Evolutionary conservation across 2,888 invertebrate species (phyloP), one percentile per base, ranked within the genome.

Genomic region (Cantharis lateralis): DNA sequence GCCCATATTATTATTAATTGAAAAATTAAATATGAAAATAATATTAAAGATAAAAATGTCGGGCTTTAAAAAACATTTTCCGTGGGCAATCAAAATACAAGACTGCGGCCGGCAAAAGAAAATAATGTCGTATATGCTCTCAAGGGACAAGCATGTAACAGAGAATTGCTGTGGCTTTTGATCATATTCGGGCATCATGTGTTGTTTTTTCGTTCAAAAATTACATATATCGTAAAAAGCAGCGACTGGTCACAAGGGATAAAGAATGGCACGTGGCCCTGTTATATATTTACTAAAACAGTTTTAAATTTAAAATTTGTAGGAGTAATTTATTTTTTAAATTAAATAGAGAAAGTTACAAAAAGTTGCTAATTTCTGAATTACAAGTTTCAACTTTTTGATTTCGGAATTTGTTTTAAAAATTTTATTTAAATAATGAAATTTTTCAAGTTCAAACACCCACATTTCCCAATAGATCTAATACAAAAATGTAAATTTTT

Each of bases 151-250:
- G n/a, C 71, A 74, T 61, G 69, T 72, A 75, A 78, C 75, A 78
- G 68, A 75, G 78, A 78, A 75, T 68, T 71, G 78, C 75, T 75
- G 78, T 71, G 78, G 74, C 76, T 78, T 78, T 78, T 76, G 78
- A 78, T 78, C 76, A 70, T 75, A 78, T 78, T 78, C 76, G 78
- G 79, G 79, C 77, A 79, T 79, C 79, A 79, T 79, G 79, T 79
- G 79, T 79, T 79, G 79, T 79, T 77, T 78, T 78, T 79, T 76
- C 76, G 74, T 79, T 71, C 77, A 15, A 77, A 77, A 79, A 79
- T 79, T 77, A 79, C 77, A 71, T 77, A 68, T 72, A 77, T 79
- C 79, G 77, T 77, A 79, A 77, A 79, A 79, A 77, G 79, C 71
- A 71, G 72, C 72, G 75, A 64, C 62, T 72, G 77, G 77, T 71